Conservation (phyloP, 23 tunicate species). For the Trididemnum nubilum region DNA sequence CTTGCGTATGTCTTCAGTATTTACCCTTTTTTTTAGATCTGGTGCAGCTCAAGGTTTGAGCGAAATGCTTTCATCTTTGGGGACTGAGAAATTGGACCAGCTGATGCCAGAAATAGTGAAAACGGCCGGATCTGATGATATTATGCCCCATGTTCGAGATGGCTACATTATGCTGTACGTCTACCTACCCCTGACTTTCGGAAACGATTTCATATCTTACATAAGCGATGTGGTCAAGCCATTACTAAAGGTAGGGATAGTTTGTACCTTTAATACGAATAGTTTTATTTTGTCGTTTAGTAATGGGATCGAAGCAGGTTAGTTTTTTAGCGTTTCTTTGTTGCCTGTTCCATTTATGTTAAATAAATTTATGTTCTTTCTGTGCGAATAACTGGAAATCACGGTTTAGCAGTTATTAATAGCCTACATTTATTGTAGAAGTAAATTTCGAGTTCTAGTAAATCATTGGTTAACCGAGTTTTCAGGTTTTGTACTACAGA, state of each 20-base stretch:
- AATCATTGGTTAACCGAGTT: too few species aligned
- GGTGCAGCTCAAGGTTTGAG: slow-evolving; percentile 98
- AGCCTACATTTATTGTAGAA: too few species aligned
- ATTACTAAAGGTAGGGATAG: slow-evolving; percentile 58
- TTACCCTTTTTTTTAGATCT: slow-evolving; percentile 66
- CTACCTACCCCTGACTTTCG: slow-evolving; percentile 87
- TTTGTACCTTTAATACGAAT: too few species aligned
- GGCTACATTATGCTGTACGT: slow-evolving; percentile 96
- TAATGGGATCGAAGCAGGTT: too few species aligned
- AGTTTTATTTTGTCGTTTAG: not conserved
- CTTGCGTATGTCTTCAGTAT: too few species aligned
- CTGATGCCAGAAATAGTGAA: slow-evolving; percentile 76
- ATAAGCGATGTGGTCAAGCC: slow-evolving; percentile 76
- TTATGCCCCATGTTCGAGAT: slow-evolving; percentile 87
- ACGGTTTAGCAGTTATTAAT: too few species aligned
- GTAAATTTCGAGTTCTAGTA: too few species aligned
- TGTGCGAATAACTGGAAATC: too few species aligned
- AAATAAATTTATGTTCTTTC: too few species aligned
- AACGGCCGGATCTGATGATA: slow-evolving; percentile 57
- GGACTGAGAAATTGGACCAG: slow-evolving; percentile 54
- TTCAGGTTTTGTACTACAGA: too few species aligned
- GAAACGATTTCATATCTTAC: slow-evolving; percentile 67
- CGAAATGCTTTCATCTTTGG: slow-evolving; percentile 76
- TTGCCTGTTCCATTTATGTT: too few species aligned
- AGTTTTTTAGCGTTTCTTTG: too few species aligned